Percentiles rank a stretch among this genome's conserved stretches.
Evolutionary conservation across 2,888 invertebrate species (phyloP).

Genomic region (Drosophila lutescens): DNA sequence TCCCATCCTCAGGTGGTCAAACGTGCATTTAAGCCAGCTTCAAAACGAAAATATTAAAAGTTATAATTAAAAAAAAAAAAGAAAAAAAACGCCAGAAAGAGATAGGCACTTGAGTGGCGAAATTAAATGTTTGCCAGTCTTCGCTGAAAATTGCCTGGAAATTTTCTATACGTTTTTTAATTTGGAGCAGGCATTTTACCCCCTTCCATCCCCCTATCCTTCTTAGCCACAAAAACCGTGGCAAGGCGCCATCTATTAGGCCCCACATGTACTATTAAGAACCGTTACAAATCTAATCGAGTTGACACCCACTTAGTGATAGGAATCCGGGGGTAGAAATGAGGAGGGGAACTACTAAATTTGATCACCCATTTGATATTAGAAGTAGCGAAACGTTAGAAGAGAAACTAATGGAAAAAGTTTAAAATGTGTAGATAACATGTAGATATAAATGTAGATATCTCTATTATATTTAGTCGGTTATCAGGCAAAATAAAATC

Average conservation of each 20-base stretch:
- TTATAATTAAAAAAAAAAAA: conserved; percentile 67
- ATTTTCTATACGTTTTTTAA: conserved; percentile 31
- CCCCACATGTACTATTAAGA: conserved; percentile 52
- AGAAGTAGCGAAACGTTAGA: neutral
- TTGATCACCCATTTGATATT: conserved; percentile 27
- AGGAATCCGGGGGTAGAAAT: neutral
- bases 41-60: conserved; percentile 69
- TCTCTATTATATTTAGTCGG: too few relatives aligned
- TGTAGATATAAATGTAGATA: too few relatives aligned
- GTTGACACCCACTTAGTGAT: conserved; percentile 71
- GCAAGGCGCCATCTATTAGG: conserved; percentile 25
- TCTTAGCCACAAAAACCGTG: neutral
- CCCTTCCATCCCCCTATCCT: neutral
- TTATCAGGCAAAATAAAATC: too few relatives aligned
- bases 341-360: conserved; percentile 19
- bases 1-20: conserved; percentile 29
- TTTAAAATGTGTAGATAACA: too few relatives aligned
- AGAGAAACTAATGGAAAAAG: neutral
- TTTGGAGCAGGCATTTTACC: conserved; percentile 39
- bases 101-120: conserved; percentile 31
- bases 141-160: conserved; percentile 55
- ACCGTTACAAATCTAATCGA: conserved; percentile 67
- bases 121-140: conserved; percentile 56
- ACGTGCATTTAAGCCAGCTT: conserved; percentile 30
- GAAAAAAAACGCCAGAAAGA: neutral